Conservation (phyloP, 2,113 vertebrate genomes). For the Neodontobutis hainanensis region DNA sequence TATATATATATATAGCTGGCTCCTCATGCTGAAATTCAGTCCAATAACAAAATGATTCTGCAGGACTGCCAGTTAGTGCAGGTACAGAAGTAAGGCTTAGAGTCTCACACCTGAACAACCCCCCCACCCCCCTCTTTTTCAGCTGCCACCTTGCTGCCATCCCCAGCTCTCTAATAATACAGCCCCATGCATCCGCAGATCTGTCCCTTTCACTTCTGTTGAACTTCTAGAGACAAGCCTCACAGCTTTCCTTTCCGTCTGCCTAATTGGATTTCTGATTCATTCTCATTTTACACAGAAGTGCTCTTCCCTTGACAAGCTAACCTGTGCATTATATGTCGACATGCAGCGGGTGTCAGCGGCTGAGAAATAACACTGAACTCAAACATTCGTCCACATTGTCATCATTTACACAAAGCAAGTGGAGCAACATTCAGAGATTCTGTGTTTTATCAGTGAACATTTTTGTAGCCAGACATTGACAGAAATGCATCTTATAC, state of each 20-base stretch:
- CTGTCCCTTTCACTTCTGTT: neutral
- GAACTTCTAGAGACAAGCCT: neutral
- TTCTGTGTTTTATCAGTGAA: no score
- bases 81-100: slow-evolving; percentile 8
- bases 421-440: no score
- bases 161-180: neutral
- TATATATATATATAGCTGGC: no score
- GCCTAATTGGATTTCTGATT: slow-evolving; percentile 6
- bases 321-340: neutral
- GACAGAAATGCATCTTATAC: no score
- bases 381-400: no score
- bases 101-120: slow-evolving; percentile 26
- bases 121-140: neutral
- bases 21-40: neutral
- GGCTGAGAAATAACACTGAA: neutral
- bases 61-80: neutral
- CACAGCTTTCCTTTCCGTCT: slow-evolving; percentile 6
- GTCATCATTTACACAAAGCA: neutral
- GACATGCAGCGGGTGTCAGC: neutral
- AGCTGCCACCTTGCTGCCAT: neutral
- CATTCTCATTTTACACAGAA: neutral
- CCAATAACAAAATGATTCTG: slow-evolving; percentile 9
- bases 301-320: neutral
- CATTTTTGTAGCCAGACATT: no score
- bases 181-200: neutral